Evolutionary conservation across 2,113 vertebrate genomes (phyloP), one percentile per base, ranked within the genome.

Genomic region (Cairina moschata): DNA sequence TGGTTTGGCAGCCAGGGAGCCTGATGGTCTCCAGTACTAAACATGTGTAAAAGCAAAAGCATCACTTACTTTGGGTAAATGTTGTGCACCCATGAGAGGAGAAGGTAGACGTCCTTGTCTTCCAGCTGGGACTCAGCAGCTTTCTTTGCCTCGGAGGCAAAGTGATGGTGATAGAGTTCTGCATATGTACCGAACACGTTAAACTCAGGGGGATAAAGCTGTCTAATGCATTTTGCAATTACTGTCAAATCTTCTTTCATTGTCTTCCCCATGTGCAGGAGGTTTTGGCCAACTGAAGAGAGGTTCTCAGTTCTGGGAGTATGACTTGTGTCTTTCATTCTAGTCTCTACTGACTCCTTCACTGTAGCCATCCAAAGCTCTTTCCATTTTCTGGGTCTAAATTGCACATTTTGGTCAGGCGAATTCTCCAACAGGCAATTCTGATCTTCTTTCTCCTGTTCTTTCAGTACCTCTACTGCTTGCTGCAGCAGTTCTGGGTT

Each of bases 41-140:
- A 81, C 11, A 52, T 4, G 3, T 21, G 14, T 44, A 54, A 80
- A 66, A 78, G 17, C 8, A 54, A 80, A 63, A 78, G 17, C 5
- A n/a, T 66, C 16, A 81, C 98, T 98, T 98, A 98, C 98, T 98
- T 97, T 68, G 98, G 98, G 92, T 99, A 99, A 59, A 95, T 72
- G 56, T 97, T 96, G 54, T 98, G 97, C 94, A 98, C 97, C 99
- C 99, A 99, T 13, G 96, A 77, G 80, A 99, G 98, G 84, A 99
- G 95, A 73, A 98, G 98, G 93, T 96, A 95, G 87, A 96, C 96
- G 86, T 99, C 99, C 7, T 98, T 97, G 6, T 92, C 48, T 21
- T 97, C 97, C 69, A 98, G 93, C 44, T 92, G 96, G 44, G 97
- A 97, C 40, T 97, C 95, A 8, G 97, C 83, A 28, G 97, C 65